A percentile compares a stretch with the other conserved stretches of the same genome.
These are phyloP conservation scores for Salvator merianae DNA, from an alignment of 2,113 vertebrate species.

Conservation along the genomic window DNA sequence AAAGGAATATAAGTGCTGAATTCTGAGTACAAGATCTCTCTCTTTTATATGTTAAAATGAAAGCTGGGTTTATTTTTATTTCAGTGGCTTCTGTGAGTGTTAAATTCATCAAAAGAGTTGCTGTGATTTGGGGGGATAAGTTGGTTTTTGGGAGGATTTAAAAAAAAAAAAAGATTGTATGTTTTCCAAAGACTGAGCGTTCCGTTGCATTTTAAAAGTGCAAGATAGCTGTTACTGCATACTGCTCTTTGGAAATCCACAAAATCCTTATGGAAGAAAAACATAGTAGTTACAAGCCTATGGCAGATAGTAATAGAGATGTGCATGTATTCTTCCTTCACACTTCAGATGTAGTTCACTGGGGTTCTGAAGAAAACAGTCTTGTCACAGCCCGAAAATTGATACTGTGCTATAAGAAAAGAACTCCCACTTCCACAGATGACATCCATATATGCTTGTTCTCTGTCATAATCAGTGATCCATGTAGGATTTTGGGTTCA, in stretches of 20 bases:
- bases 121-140: neutral
- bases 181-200: slow-evolving; percentile 54
- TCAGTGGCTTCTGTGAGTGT: slow-evolving; percentile 28
- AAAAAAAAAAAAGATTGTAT: slow-evolving; percentile 49
- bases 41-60: neutral
- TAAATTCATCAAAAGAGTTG: slow-evolving; percentile 41
- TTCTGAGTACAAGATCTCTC: neutral
- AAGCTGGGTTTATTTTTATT: neutral
- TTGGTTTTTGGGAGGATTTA: slow-evolving; percentile 44
- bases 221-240: slow-evolving; percentile 50
- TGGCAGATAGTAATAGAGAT: slow-evolving; percentile 46
- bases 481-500: slow-evolving; percentile 34
- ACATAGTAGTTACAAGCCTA: slow-evolving; percentile 41
- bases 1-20: neutral
- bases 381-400: slow-evolving; percentile 59
- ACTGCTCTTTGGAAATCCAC: slow-evolving; percentile 55
- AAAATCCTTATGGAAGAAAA: slow-evolving; percentile 53
- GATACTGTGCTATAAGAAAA: slow-evolving; percentile 47
- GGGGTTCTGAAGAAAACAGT: slow-evolving; percentile 47
- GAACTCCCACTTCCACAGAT: slow-evolving; percentile 39
- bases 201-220: slow-evolving; percentile 46
- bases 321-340: slow-evolving; percentile 47
- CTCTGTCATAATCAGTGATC: slow-evolving; percentile 45
- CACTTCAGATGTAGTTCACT: slow-evolving; percentile 35
- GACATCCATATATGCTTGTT: slow-evolving; percentile 17